Evolutionary conservation across 2,888 invertebrate species (phyloP).

Genomic region (Drosophila greeni): DNA sequence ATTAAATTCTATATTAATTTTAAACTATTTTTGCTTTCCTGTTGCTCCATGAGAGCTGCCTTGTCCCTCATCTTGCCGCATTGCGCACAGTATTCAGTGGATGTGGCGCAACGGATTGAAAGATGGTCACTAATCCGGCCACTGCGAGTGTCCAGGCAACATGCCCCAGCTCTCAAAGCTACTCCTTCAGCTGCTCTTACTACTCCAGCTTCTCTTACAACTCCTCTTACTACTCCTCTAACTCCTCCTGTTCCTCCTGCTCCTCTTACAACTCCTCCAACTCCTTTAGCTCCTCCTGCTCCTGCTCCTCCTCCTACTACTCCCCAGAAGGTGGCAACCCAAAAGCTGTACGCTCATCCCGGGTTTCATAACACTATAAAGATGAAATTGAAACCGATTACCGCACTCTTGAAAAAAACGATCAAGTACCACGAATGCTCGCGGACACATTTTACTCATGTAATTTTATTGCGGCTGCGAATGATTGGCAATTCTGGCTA

Average conservation of each 20-base stretch:
- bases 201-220: neutral
- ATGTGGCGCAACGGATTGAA: slow-evolving; percentile 20
- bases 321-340: slow-evolving; percentile 38
- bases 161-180: neutral
- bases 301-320: neutral
- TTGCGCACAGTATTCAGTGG: slow-evolving; percentile 8
- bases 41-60: slow-evolving; percentile 7
- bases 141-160: slow-evolving; percentile 14
- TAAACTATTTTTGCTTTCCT: neutral
- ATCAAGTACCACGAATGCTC: slow-evolving; percentile 73
- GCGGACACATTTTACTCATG: slow-evolving; percentile 76
- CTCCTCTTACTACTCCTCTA: neutral
- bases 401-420: slow-evolving; percentile 73
- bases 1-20: neutral
- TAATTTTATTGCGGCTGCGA: slow-evolving; percentile 74
- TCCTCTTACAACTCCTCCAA: no score
- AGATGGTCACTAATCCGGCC: slow-evolving; percentile 20
- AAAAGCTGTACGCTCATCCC: slow-evolving; percentile 52
- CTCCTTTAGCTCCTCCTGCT: neutral
- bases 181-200: neutral
- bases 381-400: slow-evolving; percentile 77
- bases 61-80: neutral
- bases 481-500: slow-evolving; percentile 74
- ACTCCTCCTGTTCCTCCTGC: neutral
- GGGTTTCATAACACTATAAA: slow-evolving; percentile 73